A percentile compares a stretch with the other conserved stretches of the same genome.
Evolutionary conservation across 2,113 vertebrate genomes (phyloP).

Genomic region (Pogonocichla stellata): DNA sequence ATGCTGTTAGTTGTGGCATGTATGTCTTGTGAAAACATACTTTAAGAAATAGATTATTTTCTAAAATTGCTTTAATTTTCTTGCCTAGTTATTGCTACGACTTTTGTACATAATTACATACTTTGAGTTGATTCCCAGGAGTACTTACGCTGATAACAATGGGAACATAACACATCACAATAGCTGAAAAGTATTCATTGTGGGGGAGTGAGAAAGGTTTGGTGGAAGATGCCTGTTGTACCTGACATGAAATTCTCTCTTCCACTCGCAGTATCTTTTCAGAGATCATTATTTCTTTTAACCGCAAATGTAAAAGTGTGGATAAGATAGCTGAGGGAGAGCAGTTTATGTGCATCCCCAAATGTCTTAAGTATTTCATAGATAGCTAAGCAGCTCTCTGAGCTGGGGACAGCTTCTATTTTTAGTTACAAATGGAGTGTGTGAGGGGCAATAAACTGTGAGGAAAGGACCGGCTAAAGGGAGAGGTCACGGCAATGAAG

Average conservation of each 20-base stretch:
- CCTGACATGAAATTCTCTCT: neutral
- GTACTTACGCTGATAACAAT: conserved; percentile 46
- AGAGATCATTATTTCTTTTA: neutral
- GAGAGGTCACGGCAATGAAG: neutral
- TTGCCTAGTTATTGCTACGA: neutral
- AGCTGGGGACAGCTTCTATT: neutral
- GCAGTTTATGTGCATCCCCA: neutral
- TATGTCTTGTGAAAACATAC: neutral
- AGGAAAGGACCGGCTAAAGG: neutral
- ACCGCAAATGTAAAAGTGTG: neutral
- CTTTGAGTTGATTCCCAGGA: conserved; percentile 17
- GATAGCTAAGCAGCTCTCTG: neutral
- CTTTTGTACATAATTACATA: conserved; percentile 35
- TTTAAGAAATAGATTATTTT: conserved; percentile 56
- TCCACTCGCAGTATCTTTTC: neutral
- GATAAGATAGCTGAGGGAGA: neutral
- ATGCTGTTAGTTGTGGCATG: neutral
- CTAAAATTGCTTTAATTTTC: conserved; percentile 48
- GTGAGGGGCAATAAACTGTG: neutral
- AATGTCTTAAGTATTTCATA: neutral
- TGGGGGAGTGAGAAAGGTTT: neutral
- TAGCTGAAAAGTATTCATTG: neutral
- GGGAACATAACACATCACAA: neutral
- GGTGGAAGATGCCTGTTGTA: neutral
- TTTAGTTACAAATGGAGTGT: neutral